These are phyloP conservation scores for Aurelia sp. DNA, from an alignment of 30 jellyfish, hydroid and myxozoan genomes.

Conservation along the genomic window DNA sequence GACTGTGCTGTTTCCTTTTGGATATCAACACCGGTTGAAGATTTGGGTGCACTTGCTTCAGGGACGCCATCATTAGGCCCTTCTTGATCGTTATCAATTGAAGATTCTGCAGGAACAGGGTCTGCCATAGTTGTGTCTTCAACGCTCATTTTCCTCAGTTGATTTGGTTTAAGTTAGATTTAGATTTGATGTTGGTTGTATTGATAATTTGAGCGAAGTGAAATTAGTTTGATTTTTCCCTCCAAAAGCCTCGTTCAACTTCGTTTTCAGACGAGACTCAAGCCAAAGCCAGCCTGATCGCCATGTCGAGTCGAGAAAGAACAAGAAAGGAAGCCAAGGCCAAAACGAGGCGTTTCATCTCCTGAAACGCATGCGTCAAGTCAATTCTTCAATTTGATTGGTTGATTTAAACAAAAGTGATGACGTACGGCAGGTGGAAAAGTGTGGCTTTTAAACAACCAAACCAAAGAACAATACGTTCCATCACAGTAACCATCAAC, in stretches of 20 bases:
- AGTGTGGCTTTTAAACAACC: neutral
- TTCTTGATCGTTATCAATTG: conserved; percentile 1
- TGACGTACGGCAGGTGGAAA: conserved; percentile 70
- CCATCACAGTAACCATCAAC: neutral
- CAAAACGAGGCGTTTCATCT: conserved; percentile 78
- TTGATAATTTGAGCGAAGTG: neutral
- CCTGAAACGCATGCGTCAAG: conserved; percentile 28
- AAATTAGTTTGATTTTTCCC: conserved; percentile 67
- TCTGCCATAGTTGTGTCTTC: conserved; percentile 3
- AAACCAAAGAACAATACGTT: neutral
- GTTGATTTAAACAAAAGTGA: conserved; percentile 19
- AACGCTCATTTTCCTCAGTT: neutral
- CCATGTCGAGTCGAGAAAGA: conserved; percentile 78
- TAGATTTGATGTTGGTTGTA: neutral
- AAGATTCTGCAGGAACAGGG: conserved; percentile 6
- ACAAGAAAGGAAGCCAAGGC: conserved; percentile 76
- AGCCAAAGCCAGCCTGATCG: conserved; percentile 64
- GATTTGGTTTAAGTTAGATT: neutral
- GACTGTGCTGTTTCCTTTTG: conserved; percentile 15
- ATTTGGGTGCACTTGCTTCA: conserved; percentile 16
- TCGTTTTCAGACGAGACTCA: conserved; percentile 80
- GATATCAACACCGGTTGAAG: conserved; percentile 7
- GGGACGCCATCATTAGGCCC: neutral
- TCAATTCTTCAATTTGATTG: conserved; percentile 22
- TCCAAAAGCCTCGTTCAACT: conserved; percentile 81